Evolutionary conservation across 2,888 invertebrate species (phyloP), one percentile per base, ranked within the genome.

Genomic region (Chloroclysta siterata): DNA sequence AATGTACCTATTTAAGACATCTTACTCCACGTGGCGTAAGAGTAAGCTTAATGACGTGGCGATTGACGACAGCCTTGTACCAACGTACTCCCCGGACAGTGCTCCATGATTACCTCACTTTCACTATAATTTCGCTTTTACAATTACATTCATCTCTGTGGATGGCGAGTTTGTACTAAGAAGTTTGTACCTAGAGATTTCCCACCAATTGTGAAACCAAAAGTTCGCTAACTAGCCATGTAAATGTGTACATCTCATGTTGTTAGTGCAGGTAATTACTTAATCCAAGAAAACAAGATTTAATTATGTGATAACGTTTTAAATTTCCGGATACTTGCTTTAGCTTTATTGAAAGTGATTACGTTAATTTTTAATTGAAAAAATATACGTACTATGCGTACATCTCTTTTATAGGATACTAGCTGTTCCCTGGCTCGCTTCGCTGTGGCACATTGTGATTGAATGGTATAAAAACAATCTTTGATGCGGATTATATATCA

Each of bases 101-200:
- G 13, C 56, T 56, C 59, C 47, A 65, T 64, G 56, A 65, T 65
- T 60, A 68, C 57, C 56, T 65, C 66, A 72, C 73, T 73, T 73
- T 74, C 73, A 70, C 74, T 73, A 41, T 53, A 67, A 69, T 69
- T 68, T 68, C 70, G 69, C 71, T 72, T 69, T 74, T 71, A 66
- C 71, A 57, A 55, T 62, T 62, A 66, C 61, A 68, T 60, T 66
- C 64, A 67, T 68, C 62, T 64, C 67, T 50, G 57, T 39, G 53
- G 42, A 56, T 63, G 46, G 14, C 50, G 53, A 46, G 44, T 57
- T 22, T 14, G 39, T 10, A 48, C 48, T 15, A 47, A 22, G 28
- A 61, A 52, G 13, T 13, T 53, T 63, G 60, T 63, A 63, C 62
- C 61, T 60, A 64, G 59, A 67, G 28, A 55, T 59, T 71, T 73